These are phyloP conservation scores for Chesias legatella DNA, from an alignment of 2,888 invertebrate genomes.

Conservation along the genomic window DNA sequence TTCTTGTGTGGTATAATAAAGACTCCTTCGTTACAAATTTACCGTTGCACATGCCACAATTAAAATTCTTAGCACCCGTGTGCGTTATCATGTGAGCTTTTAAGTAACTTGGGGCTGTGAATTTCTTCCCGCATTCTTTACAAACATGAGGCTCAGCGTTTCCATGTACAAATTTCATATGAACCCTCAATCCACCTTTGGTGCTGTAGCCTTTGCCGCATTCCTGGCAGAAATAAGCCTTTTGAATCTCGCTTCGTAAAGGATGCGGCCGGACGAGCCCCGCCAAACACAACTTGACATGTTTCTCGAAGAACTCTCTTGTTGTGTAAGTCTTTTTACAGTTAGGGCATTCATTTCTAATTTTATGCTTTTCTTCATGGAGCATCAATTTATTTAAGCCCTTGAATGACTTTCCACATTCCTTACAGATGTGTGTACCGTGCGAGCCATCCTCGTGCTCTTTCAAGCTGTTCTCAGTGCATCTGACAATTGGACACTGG, in stretches of 20 bases:
- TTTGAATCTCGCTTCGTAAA: conserved; percentile 49
- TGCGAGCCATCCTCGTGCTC: conserved; percentile 49
- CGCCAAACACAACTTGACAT: conserved; percentile 58
- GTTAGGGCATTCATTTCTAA: conserved; percentile 57
- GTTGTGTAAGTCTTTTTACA: conserved; percentile 64
- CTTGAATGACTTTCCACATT: conserved; percentile 59
- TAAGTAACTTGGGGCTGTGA: conserved; percentile 69
- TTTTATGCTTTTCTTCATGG: conserved; percentile 60
- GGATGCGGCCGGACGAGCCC: conserved; percentile 62
- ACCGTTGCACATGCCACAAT: conserved; percentile 56
- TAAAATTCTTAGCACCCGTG: too few relatives aligned
- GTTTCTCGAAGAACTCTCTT: conserved; percentile 56
- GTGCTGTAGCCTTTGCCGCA: conserved; percentile 68
- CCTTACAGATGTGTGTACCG: conserved; percentile 49
- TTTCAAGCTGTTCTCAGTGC: conserved; percentile 45
- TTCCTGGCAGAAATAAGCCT: conserved; percentile 49
- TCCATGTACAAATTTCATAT: conserved; percentile 62
- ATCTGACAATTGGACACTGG: conserved; percentile 42
- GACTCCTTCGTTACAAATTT: conserved; percentile 70
- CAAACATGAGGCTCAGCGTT: conserved; percentile 64
- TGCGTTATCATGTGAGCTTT: conserved; percentile 50
- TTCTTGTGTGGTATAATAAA: conserved; percentile 61
- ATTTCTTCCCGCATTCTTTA: conserved; percentile 58
- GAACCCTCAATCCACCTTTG: conserved; percentile 61
- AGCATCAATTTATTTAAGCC: conserved; percentile 49